Evolutionary conservation across 1,140 invertebrate genomes (phyloP).

Genomic region (Homarus americanus): DNA sequence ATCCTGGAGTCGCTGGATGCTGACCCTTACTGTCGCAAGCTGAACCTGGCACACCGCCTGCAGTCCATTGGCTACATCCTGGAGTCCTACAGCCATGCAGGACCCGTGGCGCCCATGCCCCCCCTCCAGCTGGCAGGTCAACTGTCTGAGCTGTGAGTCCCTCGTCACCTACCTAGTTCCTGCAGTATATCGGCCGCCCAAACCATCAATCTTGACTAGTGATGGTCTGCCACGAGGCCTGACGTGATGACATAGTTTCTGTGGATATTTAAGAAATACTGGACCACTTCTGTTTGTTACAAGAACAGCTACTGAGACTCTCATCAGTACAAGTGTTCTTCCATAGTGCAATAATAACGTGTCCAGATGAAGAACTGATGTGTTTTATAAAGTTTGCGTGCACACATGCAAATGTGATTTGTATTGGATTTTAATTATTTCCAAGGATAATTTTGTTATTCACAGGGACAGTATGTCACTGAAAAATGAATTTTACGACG

Average conservation of each 20-base stretch:
- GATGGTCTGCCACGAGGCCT: too few species aligned
- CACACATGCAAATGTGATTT: neutral
- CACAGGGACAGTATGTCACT: neutral
- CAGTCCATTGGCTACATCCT: slow-evolving; percentile 93
- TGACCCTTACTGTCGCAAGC: slow-evolving; percentile 89
- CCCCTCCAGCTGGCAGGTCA: slow-evolving; percentile 72
- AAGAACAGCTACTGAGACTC: slow-evolving; percentile 39
- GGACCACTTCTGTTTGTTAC: slow-evolving; percentile 10
- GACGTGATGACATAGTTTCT: neutral
- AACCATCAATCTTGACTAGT: too few species aligned
- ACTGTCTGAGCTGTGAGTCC: slow-evolving; percentile 72
- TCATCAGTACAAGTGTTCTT: slow-evolving; percentile 37
- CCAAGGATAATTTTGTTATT: neutral
- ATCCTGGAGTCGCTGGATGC: slow-evolving; percentile 89
- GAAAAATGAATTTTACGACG: slow-evolving; percentile 2
- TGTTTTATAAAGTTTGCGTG: neutral
- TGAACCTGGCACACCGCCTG: slow-evolving; percentile 92
- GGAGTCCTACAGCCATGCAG: slow-evolving; percentile 79
- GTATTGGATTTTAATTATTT: neutral
- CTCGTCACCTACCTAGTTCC: slow-evolving; percentile 10
- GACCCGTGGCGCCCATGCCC: slow-evolving; percentile 76
- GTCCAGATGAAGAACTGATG: neutral
- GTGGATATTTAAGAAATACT: neutral
- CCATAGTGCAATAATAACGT: slow-evolving; percentile 52
- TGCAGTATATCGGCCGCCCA: neutral